phyloP scores from a whole-genome alignment of 2,113 vertebrate species.

The Petaurus breviceps region DNA sequence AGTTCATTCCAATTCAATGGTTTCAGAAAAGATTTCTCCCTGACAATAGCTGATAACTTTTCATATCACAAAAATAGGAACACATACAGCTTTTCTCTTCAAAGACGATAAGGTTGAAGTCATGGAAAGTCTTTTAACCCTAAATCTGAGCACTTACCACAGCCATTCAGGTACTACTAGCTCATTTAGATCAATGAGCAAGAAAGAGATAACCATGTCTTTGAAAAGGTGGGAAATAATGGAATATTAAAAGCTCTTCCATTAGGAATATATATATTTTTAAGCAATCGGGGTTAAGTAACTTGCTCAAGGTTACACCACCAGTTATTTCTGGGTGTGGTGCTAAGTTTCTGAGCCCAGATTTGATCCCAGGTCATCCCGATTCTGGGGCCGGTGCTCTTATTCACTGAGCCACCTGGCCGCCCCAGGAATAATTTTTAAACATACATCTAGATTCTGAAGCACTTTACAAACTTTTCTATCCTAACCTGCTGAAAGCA shows the following conservation, averaged over 20 bases:
- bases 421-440: conserved; percentile 67
- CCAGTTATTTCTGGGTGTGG: no score
- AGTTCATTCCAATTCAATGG: neutral
- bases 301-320: no score
- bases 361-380: no score
- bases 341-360: no score
- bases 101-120: neutral
- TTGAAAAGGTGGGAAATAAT: conserved; percentile 54
- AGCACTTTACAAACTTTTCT: conserved; percentile 10
- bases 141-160: conserved; percentile 27
- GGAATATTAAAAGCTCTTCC: neutral
- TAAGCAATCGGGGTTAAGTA: no score
- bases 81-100: neutral
- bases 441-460: conserved; percentile 4
- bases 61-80: conserved; percentile 36
- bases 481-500: neutral
- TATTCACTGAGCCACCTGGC: no score
- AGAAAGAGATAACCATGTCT: conserved; percentile 40
- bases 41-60: neutral
- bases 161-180: conserved; percentile 39
- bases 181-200: neutral
- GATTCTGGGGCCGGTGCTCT: no score
- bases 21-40: conserved; percentile 7
- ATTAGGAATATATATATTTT: no score
- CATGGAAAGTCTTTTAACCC: conserved; percentile 17